These are phyloP conservation scores for Leiothrix lutea DNA, from an alignment of 2,113 vertebrate genomes.

Conservation along the genomic window DNA sequence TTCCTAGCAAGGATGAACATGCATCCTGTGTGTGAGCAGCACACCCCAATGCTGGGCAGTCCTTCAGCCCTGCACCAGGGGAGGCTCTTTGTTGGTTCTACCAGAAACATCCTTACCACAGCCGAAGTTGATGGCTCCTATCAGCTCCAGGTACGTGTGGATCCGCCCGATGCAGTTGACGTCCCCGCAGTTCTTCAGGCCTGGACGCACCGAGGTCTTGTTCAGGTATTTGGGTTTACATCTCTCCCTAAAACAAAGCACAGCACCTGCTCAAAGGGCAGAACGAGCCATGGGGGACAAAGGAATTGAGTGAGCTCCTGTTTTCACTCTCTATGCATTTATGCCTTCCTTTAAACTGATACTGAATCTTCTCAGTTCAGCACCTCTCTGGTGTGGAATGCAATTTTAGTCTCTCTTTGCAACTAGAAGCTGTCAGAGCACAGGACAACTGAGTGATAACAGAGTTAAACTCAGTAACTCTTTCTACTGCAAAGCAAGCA, in stretches of 20 bases:
- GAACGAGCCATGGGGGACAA: accelerated
- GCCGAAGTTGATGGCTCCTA: slow-evolving; percentile 96
- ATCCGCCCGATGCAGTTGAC: slow-evolving; percentile 98
- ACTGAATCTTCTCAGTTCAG: not conserved
- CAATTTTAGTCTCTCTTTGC: not conserved
- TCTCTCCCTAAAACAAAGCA: slow-evolving; percentile 79
- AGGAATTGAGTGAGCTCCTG: not conserved
- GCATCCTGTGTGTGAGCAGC: not conserved
- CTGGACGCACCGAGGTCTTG: slow-evolving; percentile 96
- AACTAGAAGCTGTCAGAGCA: not conserved
- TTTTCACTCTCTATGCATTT: not conserved
- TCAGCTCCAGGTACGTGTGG: slow-evolving; percentile 95
- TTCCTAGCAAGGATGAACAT: not conserved
- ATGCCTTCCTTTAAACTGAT: not conserved
- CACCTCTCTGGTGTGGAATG: not conserved
- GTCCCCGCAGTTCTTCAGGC: slow-evolving; percentile 96
- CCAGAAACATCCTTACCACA: slow-evolving; percentile 81
- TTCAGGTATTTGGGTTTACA: slow-evolving; percentile 95
- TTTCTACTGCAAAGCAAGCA: not conserved
- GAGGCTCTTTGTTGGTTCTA: accelerated
- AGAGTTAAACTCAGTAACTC: not conserved
- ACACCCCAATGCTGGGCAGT: accelerated
- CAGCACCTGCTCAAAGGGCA: slow-evolving; percentile 1
- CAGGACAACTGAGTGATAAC: not conserved
- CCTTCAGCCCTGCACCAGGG: not conserved